Evolutionary conservation across 2,797 vertebrate species (phyloP).

Genomic region (Emys orbicularis): DNA sequence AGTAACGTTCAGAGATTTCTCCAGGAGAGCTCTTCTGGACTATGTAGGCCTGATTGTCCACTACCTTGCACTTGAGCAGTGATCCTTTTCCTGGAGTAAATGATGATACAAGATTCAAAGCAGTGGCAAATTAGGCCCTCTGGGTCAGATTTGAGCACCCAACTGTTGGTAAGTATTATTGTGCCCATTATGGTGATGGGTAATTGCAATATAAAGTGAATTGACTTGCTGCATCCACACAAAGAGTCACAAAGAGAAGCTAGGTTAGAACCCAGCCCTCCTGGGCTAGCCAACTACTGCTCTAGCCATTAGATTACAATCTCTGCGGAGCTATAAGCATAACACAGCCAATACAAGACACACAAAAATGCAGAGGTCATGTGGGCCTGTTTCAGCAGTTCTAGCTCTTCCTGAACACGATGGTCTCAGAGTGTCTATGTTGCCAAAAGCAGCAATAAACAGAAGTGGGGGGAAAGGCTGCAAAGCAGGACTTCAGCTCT

Average conservation of each 20-base stretch:
- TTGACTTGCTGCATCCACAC: not conserved
- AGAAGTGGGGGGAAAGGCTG: fast-evolving
- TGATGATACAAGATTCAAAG: not conserved
- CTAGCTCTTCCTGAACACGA: not conserved
- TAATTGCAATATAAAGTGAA: not conserved
- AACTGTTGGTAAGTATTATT: not conserved
- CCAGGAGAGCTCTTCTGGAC: no score
- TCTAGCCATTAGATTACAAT: not conserved
- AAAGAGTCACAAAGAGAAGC: not conserved
- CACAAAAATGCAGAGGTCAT: not conserved
- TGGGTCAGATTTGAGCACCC: not conserved
- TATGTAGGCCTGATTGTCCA: no score
- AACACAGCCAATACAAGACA: not conserved
- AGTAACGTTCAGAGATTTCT: no score
- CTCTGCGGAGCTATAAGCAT: fast-evolving
- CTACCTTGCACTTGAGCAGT: no score
- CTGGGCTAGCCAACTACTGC: not conserved
- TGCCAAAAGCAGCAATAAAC: not conserved
- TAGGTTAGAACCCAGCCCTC: not conserved
- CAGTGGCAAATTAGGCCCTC: not conserved
- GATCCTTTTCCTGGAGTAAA: no score
- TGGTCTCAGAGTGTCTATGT: not conserved
- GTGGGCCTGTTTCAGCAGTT: not conserved
- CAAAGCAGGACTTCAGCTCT: not conserved
- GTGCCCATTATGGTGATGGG: not conserved